A percentile compares a stretch with the other conserved stretches of the same genome.
These are phyloP conservation scores for Nezara viridula DNA, from an alignment of 2,888 invertebrate species.

Conservation along the genomic window DNA sequence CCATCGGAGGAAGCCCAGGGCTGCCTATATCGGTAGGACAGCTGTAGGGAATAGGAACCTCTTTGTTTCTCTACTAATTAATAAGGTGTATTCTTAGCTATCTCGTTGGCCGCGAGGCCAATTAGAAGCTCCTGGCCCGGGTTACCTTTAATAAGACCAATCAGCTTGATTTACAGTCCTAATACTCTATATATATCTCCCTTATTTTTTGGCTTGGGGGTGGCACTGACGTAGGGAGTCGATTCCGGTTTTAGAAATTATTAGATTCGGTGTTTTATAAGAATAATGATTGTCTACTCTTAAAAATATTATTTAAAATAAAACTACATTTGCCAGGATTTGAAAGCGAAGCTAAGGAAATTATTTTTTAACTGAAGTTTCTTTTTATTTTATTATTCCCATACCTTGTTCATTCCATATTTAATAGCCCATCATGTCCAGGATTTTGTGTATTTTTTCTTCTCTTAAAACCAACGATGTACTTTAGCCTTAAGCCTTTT, in stretches of 20 bases:
- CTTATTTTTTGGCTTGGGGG: neutral
- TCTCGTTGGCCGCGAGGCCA: conserved; percentile 21
- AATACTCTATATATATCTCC: conserved; percentile 2
- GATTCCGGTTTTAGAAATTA: neutral
- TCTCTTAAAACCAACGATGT: no score
- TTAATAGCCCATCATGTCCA: no score
- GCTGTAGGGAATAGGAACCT: conserved; percentile 42
- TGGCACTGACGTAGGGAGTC: neutral
- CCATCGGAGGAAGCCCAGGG: conserved; percentile 21
- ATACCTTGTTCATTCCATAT: no score
- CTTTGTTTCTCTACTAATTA: conserved; percentile 40
- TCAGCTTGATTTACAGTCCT: conserved; percentile 24
- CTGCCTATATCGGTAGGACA: conserved; percentile 27
- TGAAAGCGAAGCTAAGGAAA: no score
- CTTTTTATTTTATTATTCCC: no score
- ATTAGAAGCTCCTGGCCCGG: conserved; percentile 23
- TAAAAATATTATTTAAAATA: no score
- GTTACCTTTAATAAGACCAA: conserved; percentile 47
- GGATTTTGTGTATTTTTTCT: no score
- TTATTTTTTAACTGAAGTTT: no score
- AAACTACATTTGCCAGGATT: no score
- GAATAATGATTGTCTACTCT: neutral
- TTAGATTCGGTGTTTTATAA: neutral
- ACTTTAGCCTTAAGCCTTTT: no score
- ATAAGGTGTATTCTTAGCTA: conserved; percentile 42